Conservation (phyloP, 2,113 vertebrate genomes). For the Varanus komodoensis region DNA sequence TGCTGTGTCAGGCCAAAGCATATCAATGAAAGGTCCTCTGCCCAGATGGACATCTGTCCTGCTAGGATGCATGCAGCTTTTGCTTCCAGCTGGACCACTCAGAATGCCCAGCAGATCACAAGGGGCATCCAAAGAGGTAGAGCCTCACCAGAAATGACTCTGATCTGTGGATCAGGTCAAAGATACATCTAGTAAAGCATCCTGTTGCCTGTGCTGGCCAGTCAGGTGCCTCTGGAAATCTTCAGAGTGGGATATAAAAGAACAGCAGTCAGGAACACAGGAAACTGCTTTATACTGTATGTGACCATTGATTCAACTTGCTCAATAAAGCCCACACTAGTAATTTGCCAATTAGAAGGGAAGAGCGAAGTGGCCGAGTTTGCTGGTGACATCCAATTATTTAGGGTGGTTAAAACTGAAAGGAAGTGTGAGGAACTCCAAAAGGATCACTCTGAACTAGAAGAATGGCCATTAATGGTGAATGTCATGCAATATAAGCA, state of each 20-base stretch:
- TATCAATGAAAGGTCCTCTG: neutral
- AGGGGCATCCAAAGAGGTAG: no score
- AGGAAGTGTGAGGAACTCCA: no score
- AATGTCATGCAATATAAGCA: no score
- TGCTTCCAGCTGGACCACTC: neutral
- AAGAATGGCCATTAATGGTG: no score
- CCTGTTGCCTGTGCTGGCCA: neutral
- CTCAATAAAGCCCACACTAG: neutral
- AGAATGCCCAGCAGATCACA: neutral
- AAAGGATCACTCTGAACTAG: no score
- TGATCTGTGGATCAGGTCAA: neutral
- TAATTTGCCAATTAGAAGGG: no score
- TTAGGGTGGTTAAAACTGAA: no score
- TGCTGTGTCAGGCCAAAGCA: neutral
- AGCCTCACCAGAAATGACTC: no score
- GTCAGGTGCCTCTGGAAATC: no score
- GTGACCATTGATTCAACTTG: neutral
- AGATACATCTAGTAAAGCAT: neutral
- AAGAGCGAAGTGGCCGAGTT: no score
- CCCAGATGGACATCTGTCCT: neutral
- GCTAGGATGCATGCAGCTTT: neutral
- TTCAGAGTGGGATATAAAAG: neutral
- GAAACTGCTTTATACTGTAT: neutral
- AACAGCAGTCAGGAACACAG: neutral
- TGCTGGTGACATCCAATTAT: no score